Percentiles rank a stretch among this genome's conserved stretches.
phyloP scores from a whole-genome alignment of 2,888 invertebrate species.

The Aricia artaxerxes region DNA sequence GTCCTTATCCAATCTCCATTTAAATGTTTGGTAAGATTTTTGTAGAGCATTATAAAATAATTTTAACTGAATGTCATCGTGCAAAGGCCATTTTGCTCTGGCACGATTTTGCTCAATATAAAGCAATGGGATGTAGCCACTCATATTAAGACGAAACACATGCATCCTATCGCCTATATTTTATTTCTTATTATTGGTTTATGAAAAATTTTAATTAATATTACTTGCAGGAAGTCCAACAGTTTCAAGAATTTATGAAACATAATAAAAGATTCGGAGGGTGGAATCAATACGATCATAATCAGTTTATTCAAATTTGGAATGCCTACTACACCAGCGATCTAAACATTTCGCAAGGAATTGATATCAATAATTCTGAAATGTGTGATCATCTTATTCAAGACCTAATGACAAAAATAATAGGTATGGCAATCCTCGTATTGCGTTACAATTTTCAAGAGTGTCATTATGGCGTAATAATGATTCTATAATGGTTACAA shows the following conservation, averaged over 20 bases:
- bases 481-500: not conserved
- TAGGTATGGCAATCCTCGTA: constrained; percentile 48
- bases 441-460: not conserved
- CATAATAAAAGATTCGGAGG: constrained; percentile 78
- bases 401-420: constrained; percentile 53
- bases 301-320: constrained; percentile 72
- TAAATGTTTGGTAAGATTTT: constrained; percentile 57
- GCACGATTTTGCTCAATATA: too few relatives aligned
- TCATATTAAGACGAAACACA: too few relatives aligned
- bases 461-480: not conserved
- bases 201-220: not conserved
- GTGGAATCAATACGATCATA: constrained; percentile 80
- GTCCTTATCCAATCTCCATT: constrained; percentile 62
- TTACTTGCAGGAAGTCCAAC: constrained; percentile 71
- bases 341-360: constrained; percentile 33
- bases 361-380: constrained; percentile 38
- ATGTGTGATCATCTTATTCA: constrained; percentile 47
- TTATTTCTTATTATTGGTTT: too few relatives aligned
- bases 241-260: constrained; percentile 77
- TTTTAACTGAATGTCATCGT: too few relatives aligned
- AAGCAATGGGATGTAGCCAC: too few relatives aligned
- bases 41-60: not conserved
- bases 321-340: constrained; percentile 50
- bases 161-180: too few relatives aligned
- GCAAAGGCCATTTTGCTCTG: too few relatives aligned